phyloP scores from a whole-genome alignment of 2,888 invertebrate species.

The Microctonus brassicae region DNA sequence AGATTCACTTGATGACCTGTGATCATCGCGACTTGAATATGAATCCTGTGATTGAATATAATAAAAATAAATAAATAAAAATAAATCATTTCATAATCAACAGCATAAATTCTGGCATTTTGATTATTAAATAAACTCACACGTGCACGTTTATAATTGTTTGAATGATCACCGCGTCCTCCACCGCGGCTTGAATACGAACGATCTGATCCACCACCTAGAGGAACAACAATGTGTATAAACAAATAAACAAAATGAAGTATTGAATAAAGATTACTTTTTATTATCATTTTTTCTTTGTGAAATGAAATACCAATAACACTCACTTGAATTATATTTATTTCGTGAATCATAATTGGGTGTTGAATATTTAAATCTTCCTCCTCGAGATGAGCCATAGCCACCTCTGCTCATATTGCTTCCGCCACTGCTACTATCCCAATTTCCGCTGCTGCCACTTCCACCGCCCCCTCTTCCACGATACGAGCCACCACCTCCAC shows the following conservation, averaged over 20 bases:
- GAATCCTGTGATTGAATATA: constrained; percentile 56
- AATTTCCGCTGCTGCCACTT: constrained; percentile 58
- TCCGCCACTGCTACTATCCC: constrained; percentile 53
- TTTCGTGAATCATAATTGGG: constrained; percentile 63
- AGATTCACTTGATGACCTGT: constrained; percentile 63
- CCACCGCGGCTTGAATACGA: constrained; percentile 61
- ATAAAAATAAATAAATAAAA: background rate
- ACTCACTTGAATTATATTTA: constrained; percentile 62
- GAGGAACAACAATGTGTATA: background rate
- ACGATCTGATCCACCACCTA: constrained; percentile 59
- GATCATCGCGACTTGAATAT: constrained; percentile 63
- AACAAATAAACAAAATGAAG: background rate
- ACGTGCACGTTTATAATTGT: constrained; percentile 64
- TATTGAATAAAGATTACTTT: background rate
- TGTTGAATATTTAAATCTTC: constrained; percentile 64
- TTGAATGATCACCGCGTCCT: constrained; percentile 62
- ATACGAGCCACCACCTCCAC: constrained; percentile 63
- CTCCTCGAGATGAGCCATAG: constrained; percentile 63
- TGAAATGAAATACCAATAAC: background rate
- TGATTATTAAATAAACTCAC: constrained; percentile 47
- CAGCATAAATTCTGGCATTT: background rate
- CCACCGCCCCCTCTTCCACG: constrained; percentile 58
- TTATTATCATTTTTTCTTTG: constrained; percentile 22
- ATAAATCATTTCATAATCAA: background rate
- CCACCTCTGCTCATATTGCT: constrained; percentile 60